Base-by-base conservation (phyloP, 2,888 invertebrate genomes). In the Philaethria dido region DNA sequence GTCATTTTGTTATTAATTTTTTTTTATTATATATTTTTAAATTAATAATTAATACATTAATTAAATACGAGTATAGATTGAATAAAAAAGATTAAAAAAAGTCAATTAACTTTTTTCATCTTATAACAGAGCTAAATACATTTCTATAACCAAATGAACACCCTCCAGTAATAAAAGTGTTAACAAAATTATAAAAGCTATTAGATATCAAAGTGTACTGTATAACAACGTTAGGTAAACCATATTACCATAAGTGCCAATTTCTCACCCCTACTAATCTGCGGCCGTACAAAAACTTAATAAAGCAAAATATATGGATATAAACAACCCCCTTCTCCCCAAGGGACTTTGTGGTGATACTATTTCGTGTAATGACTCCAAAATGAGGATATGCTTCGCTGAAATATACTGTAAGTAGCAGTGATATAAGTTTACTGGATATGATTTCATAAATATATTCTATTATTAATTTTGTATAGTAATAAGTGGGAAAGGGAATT, bases 301-400 rank as follows among this genome's bases (percentile, higher is more conserved):
- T 92, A 92, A 92, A 92, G 89, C 86, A 84, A 87, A 89, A 91
- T 88, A 89, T 86, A 77, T 76, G 84, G 83, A 79, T 86, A 88
- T 89, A 90, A 88, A 91, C 87, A 92, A 89, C 83, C 82, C 74
- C 80, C 81, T 87, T 88, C 88, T 87, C 82, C 90, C 86, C 87
- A 72, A 59, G 91, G 82, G 91, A 90, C 84, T 85, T 87, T 80
- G 85, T 87, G 91, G 87, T 88, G 90, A 90, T 91, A 91, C 91
- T 89, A 89, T 90, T 91, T 86, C 92, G 92, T 92, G 92, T 92
- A 91, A 92, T 92, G 92, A 91, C 89, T 92, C 84, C 90, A 87
- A 86, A 91, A 92, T 92, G 91, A 92, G 91, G 86, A 89, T 87
- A 87, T 83, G 84, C 84, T 82, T 81, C 83, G 84, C 85, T 80